Percentiles rank a stretch among this genome's conserved stretches.
Evolutionary conservation across 2,113 vertebrate genomes (phyloP).

Genomic region (Microcebus murinus): DNA sequence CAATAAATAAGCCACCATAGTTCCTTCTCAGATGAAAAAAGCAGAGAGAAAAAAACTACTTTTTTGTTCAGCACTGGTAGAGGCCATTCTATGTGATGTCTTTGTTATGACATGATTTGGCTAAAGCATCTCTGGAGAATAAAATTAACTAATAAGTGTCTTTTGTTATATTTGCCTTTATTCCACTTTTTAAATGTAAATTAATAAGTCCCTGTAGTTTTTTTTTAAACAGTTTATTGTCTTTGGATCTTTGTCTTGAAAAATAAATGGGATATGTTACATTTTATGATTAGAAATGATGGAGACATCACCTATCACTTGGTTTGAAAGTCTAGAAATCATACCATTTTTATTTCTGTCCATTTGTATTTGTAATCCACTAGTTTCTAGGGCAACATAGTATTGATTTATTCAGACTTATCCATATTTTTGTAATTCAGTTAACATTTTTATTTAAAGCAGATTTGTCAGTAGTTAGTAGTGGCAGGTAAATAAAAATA

Average conservation of each 20-base stretch:
- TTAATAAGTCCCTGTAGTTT: slow-evolving; percentile 23
- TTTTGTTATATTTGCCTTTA: slow-evolving; percentile 52
- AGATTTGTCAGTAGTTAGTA: not conserved
- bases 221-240: slow-evolving; percentile 21
- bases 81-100: slow-evolving; percentile 55
- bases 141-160: slow-evolving; percentile 49
- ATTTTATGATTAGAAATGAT: slow-evolving; percentile 47
- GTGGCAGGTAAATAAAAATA: slow-evolving; percentile 30
- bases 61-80: slow-evolving; percentile 46
- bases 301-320: not conserved
- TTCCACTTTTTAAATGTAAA: slow-evolving; percentile 31
- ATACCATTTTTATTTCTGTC: slow-evolving; percentile 29
- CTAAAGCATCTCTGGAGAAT: slow-evolving; percentile 56
- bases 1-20: slow-evolving; percentile 57
- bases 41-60: slow-evolving; percentile 1
- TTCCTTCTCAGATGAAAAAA: slow-evolving; percentile 58
- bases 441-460: slow-evolving; percentile 33
- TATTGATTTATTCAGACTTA: slow-evolving; percentile 1
- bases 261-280: slow-evolving; percentile 35
- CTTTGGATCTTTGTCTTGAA: slow-evolving; percentile 50
- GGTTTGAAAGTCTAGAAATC: slow-evolving; percentile 37
- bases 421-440: slow-evolving; percentile 30
- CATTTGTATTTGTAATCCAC: slow-evolving; percentile 22
- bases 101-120: slow-evolving; percentile 64
- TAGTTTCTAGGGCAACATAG: not conserved